Conservation (phyloP, 1,140 invertebrate genomes). For the Drosophila setifemur region DNA sequence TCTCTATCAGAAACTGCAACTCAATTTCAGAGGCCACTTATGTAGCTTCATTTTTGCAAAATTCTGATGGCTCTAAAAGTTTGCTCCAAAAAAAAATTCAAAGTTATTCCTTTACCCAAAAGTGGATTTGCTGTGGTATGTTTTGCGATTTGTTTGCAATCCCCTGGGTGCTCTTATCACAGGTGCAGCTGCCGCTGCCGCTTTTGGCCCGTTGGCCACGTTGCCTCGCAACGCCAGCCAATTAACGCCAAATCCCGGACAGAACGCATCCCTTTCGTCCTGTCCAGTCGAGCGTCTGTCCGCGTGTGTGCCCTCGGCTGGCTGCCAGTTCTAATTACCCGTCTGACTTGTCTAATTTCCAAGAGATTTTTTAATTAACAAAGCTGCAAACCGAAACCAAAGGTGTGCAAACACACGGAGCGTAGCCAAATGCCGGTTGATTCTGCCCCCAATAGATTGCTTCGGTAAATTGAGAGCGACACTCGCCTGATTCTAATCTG, state of each 20-base stretch:
- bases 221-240: constrained; percentile 49
- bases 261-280: constrained; percentile 4
- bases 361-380: constrained; percentile 56
- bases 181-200: constrained; percentile 8
- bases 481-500: constrained; percentile 16
- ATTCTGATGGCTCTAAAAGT: constrained; percentile 3
- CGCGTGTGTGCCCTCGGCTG: constrained; percentile 6
- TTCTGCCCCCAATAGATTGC: background rate
- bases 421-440: background rate
- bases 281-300: background rate
- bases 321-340: constrained; percentile 63
- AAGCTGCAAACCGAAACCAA: constrained; percentile 30
- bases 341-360: constrained; percentile 47
- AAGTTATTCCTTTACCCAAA: background rate
- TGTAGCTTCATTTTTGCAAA: background rate
- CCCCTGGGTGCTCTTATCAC: constrained; percentile 37
- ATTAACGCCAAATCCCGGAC: constrained; percentile 59
- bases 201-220: no score
- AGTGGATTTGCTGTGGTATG: no score
- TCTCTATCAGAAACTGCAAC: no score
- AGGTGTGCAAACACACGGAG: constrained; percentile 12
- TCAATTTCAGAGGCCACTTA: constrained; percentile 20
- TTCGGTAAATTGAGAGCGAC: constrained; percentile 19
- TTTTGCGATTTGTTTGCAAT: constrained; percentile 30
- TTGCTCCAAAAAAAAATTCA: constrained; percentile 15